These are phyloP conservation scores for Halictus rubicundus DNA, from an alignment of 1,140 invertebrate species.

Conservation along the genomic window DNA sequence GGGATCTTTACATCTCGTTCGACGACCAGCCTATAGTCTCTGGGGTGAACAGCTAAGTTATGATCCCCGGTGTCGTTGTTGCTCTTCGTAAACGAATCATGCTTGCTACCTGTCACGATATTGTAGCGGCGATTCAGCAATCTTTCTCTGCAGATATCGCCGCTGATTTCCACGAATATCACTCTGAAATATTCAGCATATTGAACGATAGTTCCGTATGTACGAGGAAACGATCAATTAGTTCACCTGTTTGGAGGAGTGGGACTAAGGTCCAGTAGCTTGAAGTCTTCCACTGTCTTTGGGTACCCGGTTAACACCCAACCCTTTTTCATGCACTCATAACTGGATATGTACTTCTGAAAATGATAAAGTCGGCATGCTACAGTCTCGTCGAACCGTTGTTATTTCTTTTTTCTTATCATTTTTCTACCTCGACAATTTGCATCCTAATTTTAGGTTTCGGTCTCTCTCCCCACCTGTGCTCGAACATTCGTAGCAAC, in stretches of 20 bases:
- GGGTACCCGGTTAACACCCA: slow-evolving; percentile 84
- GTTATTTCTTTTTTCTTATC: not conserved
- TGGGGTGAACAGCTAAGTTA: slow-evolving; percentile 48
- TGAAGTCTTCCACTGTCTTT: slow-evolving; percentile 81
- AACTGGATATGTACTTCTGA: slow-evolving; percentile 65
- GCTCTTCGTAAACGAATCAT: slow-evolving; percentile 31
- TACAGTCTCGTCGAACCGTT: too few species aligned
- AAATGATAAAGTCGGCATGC: not conserved
- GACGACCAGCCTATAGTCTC: slow-evolving; percentile 49
- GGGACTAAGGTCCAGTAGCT: slow-evolving; percentile 81
- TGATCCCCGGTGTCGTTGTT: not conserved
- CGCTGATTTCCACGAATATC: slow-evolving; percentile 55
- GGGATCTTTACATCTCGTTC: slow-evolving; percentile 55
- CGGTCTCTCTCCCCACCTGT: slow-evolving; percentile 74
- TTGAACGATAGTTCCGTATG: too few species aligned
- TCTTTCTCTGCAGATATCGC: slow-evolving; percentile 45
- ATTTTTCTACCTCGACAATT: slow-evolving; percentile 64
- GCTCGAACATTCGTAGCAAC: slow-evolving; percentile 74
- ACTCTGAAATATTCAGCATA: slow-evolving; percentile 48
- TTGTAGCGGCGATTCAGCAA: slow-evolving; percentile 53
- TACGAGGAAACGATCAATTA: not conserved
- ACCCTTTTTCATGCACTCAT: slow-evolving; percentile 82
- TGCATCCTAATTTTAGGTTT: slow-evolving; percentile 79
- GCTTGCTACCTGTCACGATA: slow-evolving; percentile 41
- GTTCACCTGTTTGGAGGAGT: slow-evolving; percentile 84